These are phyloP conservation scores for Drosophila truncata DNA, from an alignment of 1,140 invertebrate species.

Conservation along the genomic window DNA sequence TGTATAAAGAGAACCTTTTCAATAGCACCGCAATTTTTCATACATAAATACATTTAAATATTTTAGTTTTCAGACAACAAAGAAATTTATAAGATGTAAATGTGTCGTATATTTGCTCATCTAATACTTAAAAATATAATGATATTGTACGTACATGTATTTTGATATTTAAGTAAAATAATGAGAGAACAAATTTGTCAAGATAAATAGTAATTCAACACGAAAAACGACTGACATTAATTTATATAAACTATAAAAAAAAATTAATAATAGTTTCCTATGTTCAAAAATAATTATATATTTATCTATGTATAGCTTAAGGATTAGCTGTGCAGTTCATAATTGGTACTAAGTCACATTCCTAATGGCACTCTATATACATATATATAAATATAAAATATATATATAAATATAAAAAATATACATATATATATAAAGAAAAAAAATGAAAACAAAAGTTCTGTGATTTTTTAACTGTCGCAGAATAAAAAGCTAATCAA, in stretches of 20 bases:
- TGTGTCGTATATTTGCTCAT: conserved; percentile 53
- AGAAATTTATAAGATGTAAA: conserved; percentile 24
- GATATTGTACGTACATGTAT: conserved; percentile 60
- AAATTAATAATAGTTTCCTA: conserved; percentile 40
- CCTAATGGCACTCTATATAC: conserved; percentile 7
- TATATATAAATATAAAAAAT: conserved; percentile 7
- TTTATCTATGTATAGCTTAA: conserved; percentile 16
- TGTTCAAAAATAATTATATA: conserved; percentile 8
- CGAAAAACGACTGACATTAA: conserved; percentile 75
- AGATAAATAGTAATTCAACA: conserved; percentile 58
- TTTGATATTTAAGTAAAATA: conserved; percentile 38
- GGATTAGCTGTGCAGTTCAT: conserved; percentile 32
- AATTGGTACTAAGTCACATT: conserved; percentile 37
- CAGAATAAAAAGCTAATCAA: conserved; percentile 11
- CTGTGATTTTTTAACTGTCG: conserved; percentile 10
- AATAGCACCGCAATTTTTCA: not conserved
- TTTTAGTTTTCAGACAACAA: conserved; percentile 11
- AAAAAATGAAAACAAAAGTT: not conserved
- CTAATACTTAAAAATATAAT: conserved; percentile 23
- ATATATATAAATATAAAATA: conserved; percentile 4
- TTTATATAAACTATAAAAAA: conserved; percentile 38
- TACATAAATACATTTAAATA: not conserved
- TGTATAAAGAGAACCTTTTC: conserved; percentile 1
- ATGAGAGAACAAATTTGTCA: conserved; percentile 46
- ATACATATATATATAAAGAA: conserved; percentile 6